Conservation (phyloP, 2,888 invertebrate genomes). For the Cremastinae sp. region DNA sequence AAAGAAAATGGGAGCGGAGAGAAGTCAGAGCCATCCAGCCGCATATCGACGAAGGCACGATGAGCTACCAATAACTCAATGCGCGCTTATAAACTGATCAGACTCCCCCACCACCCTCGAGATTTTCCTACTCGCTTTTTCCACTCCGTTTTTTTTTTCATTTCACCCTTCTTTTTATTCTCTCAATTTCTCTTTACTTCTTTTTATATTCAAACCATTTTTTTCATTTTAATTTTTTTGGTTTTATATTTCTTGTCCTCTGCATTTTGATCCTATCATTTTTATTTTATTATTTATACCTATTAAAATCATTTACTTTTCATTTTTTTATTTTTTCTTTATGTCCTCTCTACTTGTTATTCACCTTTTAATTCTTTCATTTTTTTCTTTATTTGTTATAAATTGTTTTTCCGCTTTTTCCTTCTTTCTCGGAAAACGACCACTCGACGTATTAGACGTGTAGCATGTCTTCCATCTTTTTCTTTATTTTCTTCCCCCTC, state of each 20-base stretch:
- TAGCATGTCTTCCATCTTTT: conserved; percentile 52
- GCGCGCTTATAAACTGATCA: conserved; percentile 77
- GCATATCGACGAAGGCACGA: conserved; percentile 74
- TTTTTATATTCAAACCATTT: background rate
- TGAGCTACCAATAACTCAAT: conserved; percentile 78
- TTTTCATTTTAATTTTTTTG: background rate
- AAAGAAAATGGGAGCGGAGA: conserved; percentile 14
- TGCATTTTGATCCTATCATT: background rate
- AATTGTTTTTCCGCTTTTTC: no score
- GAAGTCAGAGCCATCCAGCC: conserved; percentile 70
- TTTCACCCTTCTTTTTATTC: no score
- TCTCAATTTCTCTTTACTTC: conserved; percentile 36
- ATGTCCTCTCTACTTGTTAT: background rate
- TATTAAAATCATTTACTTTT: no score
- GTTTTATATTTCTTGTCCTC: background rate
- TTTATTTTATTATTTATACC: no score
- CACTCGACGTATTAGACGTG: conserved; percentile 70
- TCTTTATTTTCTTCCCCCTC: conserved; percentile 15
- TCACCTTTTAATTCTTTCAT: background rate
- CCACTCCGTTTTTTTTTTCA: conserved; percentile 61
- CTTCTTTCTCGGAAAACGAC: conserved; percentile 63
- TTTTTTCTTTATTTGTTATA: no score
- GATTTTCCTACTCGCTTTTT: conserved; percentile 59
- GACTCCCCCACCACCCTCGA: conserved; percentile 67
- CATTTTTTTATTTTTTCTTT: conserved; percentile 1